A percentile compares a stretch with the other conserved stretches of the same genome.
These are phyloP conservation scores for Cochlearius cochlearius DNA, from an alignment of 2,113 vertebrate species.

Conservation along the genomic window DNA sequence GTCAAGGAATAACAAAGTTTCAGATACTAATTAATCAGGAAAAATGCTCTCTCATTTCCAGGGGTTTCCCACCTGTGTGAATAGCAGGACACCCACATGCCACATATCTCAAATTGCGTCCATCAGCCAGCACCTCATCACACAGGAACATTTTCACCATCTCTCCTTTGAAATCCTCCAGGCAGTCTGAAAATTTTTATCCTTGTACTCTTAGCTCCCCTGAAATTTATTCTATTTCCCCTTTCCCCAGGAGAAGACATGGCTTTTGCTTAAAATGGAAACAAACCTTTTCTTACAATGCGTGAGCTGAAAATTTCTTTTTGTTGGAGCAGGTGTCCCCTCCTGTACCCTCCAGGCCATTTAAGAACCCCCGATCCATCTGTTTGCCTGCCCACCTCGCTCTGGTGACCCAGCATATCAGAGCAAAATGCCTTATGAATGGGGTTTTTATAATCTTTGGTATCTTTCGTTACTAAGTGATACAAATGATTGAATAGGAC, in stretches of 20 bases:
- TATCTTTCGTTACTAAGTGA: background rate
- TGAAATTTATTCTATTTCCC: background rate
- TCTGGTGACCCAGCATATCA: background rate
- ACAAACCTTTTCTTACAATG: background rate
- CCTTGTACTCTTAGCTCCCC: background rate
- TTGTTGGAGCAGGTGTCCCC: background rate
- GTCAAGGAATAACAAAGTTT: background rate
- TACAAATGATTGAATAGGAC: background rate
- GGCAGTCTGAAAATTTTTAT: background rate
- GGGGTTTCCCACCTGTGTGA: background rate
- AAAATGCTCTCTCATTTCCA: background rate
- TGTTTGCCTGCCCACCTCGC: background rate
- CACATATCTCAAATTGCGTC: background rate
- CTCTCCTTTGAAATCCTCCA: background rate
- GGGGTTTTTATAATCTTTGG: background rate
- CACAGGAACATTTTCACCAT: background rate
- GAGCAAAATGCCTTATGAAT: background rate
- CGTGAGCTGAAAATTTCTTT: background rate
- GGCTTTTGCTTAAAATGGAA: background rate
- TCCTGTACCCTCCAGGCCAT: background rate
- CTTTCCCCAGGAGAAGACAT: background rate
- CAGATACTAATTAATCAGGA: background rate
- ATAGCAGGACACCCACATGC: background rate
- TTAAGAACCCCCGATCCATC: background rate
- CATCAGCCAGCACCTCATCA: background rate